These are phyloP conservation scores for Scleropages formosus DNA, from an alignment of 2,797 vertebrate species.

Conservation along the genomic window DNA sequence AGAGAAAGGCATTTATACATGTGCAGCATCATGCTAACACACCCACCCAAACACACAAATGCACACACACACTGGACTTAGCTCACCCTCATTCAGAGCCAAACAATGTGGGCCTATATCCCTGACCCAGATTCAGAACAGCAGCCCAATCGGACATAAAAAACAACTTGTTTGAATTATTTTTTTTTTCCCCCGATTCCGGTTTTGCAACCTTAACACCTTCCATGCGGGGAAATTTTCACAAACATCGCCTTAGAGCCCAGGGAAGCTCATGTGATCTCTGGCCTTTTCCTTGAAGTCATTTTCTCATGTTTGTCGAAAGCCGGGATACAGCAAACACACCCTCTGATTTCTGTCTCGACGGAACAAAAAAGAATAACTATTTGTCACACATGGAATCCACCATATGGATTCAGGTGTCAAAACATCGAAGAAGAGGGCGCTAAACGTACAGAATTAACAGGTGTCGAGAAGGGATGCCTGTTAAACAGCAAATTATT, in stretches of 20 bases:
- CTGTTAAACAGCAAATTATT: background rate
- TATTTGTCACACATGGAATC: background rate
- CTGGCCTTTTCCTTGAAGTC: background rate
- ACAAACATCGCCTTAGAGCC: background rate
- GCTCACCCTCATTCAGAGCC: constrained; percentile 6
- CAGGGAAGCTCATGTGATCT: background rate
- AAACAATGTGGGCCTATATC: constrained; percentile 22
- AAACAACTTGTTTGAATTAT: constrained; percentile 24
- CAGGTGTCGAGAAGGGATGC: background rate
- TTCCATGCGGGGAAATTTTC: constrained; percentile 25
- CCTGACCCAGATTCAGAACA: constrained; percentile 28
- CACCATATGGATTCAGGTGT: background rate
- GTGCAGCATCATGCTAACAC: background rate
- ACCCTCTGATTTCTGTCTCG: constrained; percentile 16
- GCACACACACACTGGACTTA: constrained; percentile 6
- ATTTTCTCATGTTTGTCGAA: constrained; percentile 11
- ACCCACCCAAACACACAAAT: background rate
- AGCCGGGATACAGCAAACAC: background rate
- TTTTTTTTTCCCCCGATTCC: constrained; percentile 25
- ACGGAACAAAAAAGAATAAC: constrained; percentile 18
- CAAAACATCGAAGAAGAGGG: constrained; percentile 3
- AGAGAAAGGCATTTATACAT: background rate
- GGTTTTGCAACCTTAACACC: constrained; percentile 27
- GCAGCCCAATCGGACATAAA: constrained; percentile 8
- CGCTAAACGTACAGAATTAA: background rate